Conservation (phyloP, 2,113 vertebrate genomes). For the Sinocyclocheilus grahami region DNA sequence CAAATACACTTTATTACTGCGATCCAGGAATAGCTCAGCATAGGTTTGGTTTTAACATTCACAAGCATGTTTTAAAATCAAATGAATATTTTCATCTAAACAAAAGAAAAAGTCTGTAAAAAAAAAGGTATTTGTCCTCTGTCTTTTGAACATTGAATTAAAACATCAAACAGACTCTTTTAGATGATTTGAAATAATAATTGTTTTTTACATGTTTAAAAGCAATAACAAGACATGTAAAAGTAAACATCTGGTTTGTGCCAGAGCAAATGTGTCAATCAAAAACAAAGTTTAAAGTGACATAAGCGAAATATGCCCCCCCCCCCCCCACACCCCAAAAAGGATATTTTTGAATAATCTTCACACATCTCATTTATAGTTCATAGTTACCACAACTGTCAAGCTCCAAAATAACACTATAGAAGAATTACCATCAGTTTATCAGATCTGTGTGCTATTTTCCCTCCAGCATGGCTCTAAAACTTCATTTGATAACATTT, state of each 20-base stretch:
- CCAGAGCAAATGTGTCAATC: neutral
- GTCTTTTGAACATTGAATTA: neutral
- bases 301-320: too few species aligned
- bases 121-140: neutral
- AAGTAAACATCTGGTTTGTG: neutral
- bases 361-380: too few species aligned
- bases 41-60: neutral
- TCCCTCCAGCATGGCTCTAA: too few species aligned
- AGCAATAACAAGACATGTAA: neutral
- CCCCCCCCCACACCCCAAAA: too few species aligned
- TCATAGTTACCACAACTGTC: too few species aligned
- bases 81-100: neutral
- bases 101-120: neutral
- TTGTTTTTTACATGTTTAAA: too few species aligned
- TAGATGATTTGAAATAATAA: neutral
- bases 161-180: neutral
- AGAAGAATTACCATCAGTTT: too few species aligned
- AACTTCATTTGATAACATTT: too few species aligned
- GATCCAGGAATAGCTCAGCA: neutral
- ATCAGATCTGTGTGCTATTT: too few species aligned
- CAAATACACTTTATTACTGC: neutral
- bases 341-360: too few species aligned
- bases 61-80: neutral
- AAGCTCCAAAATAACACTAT: too few species aligned
- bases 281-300: neutral